Conservation (phyloP, 2,888 invertebrate genomes). For the Aricia artaxerxes region DNA sequence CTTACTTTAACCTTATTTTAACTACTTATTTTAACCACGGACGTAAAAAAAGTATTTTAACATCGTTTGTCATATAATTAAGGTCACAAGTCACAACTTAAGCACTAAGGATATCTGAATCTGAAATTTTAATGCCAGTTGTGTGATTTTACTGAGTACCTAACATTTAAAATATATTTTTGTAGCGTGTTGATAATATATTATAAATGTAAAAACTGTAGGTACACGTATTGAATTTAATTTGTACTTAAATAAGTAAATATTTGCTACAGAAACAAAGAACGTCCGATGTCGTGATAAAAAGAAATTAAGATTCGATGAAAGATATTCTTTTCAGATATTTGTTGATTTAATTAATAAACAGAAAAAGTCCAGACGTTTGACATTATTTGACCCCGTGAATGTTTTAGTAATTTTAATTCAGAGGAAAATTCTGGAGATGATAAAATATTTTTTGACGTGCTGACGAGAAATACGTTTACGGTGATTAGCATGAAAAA, state of each 20-base stretch:
- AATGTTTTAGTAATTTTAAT: background rate
- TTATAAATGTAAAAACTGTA: background rate
- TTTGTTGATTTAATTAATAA: background rate
- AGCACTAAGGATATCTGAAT: constrained; percentile 16
- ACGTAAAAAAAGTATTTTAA: too few species aligned
- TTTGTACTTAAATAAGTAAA: background rate
- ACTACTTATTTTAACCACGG: too few species aligned
- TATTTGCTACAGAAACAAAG: background rate
- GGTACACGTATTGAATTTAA: background rate
- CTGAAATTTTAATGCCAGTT: constrained; percentile 8
- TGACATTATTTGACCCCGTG: background rate
- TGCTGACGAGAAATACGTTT: background rate
- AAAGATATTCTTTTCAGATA: background rate
- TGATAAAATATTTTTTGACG: background rate
- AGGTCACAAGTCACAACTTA: constrained; percentile 8
- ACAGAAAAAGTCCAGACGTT: background rate
- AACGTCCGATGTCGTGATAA: background rate
- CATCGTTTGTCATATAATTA: constrained; percentile 4
- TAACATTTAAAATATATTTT: background rate
- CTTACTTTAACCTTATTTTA: too few species aligned
- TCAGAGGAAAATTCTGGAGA: background rate
- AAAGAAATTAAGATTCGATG: background rate
- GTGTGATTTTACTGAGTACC: background rate
- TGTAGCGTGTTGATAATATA: background rate
- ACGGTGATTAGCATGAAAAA: constrained; percentile 13